phyloP scores from a whole-genome alignment of 2,888 invertebrate species.

The Automeris io region DNA sequence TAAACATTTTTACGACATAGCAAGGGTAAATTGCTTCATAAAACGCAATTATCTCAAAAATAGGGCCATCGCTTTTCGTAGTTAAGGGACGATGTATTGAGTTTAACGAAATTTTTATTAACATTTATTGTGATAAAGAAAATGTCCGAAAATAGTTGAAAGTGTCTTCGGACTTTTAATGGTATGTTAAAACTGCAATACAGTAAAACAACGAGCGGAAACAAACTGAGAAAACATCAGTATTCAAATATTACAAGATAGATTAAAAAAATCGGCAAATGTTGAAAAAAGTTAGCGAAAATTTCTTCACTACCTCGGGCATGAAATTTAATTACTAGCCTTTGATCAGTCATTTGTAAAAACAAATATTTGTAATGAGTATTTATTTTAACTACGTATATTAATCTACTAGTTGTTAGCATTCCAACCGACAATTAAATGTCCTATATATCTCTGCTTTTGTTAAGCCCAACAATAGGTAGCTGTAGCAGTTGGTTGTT shows the following conservation, averaged over 20 bases:
- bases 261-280: too few species aligned
- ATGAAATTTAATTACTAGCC: not conserved
- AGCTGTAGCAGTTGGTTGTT: conserved; percentile 56
- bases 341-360: too few species aligned
- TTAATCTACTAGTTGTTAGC: conserved; percentile 22
- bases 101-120: conserved; percentile 5
- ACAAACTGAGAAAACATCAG: too few species aligned
- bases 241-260: too few species aligned
- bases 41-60: conserved; percentile 62
- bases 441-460: conserved; percentile 51
- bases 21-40: conserved; percentile 60
- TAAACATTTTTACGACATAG: conserved; percentile 61
- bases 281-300: not conserved
- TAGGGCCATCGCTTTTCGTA: conserved; percentile 27
- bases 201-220: too few species aligned
- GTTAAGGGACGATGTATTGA: conserved; percentile 6
- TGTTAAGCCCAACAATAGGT: conserved; percentile 62
- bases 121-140: not conserved
- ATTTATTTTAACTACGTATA: too few species aligned
- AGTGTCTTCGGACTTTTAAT: conserved; percentile 5
- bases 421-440: conserved; percentile 46
- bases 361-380: too few species aligned
- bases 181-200: conserved; percentile 7
- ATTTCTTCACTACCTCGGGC: not conserved
- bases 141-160: not conserved